phyloP scores from a whole-genome alignment of 2,113 vertebrate genomes.

The Acrocephalus arundinaceus region DNA sequence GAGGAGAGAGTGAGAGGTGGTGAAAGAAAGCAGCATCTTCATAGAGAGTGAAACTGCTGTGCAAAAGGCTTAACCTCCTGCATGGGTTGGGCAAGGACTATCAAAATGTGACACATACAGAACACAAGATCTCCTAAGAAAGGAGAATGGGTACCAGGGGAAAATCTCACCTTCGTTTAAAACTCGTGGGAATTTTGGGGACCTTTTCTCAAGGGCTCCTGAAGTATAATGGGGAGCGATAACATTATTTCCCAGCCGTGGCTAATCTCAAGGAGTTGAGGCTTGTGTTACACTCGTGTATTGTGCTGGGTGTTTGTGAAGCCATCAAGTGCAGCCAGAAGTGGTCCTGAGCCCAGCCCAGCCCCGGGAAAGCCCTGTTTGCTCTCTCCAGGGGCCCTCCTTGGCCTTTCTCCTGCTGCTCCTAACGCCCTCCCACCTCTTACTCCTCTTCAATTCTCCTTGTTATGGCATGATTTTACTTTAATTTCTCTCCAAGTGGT shows the following conservation, averaged over 20 bases:
- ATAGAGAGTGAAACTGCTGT: neutral
- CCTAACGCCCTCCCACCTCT: neutral
- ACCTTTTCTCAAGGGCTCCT: constrained; percentile 48
- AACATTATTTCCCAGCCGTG: constrained; percentile 57
- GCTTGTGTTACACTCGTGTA: constrained; percentile 11
- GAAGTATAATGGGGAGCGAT: constrained; percentile 17
- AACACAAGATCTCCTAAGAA: neutral
- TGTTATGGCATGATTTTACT: neutral
- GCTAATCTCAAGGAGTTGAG: constrained; percentile 42
- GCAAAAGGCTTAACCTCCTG: neutral
- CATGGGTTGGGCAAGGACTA: neutral
- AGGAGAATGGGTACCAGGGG: neutral
- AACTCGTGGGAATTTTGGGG: constrained; percentile 32
- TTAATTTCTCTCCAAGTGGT: neutral
- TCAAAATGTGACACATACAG: neutral
- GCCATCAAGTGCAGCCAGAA: constrained; percentile 20
- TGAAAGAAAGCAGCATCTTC: constrained; percentile 20
- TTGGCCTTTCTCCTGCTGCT: neutral
- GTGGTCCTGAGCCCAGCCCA: constrained; percentile 5
- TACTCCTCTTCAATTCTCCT: neutral
- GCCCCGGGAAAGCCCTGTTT: neutral
- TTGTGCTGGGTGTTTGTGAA: constrained; percentile 44
- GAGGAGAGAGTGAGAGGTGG: neutral
- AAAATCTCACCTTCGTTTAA: neutral
- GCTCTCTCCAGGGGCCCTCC: neutral